Evolutionary conservation across 2,797 vertebrate genomes (phyloP).

Genomic region (Aphelocoma californica): DNA sequence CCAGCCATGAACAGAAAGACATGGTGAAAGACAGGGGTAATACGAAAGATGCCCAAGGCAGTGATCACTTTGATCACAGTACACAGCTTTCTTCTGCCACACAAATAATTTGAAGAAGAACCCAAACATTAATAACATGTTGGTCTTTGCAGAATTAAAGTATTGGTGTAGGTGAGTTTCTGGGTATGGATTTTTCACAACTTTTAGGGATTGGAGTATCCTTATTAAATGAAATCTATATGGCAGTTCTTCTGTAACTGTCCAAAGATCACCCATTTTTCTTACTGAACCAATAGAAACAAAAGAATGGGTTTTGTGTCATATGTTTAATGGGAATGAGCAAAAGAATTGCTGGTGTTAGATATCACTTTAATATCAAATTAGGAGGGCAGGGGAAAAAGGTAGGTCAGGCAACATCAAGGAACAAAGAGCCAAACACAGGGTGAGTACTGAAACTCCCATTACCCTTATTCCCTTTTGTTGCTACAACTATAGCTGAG

Average conservation of each 20-base stretch:
- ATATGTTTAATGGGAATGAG: background rate
- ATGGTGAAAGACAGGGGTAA: background rate
- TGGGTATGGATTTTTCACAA: background rate
- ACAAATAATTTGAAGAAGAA: background rate
- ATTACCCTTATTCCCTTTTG: background rate
- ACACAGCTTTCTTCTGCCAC: background rate
- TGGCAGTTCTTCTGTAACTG: background rate
- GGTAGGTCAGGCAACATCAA: background rate
- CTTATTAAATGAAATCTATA: background rate
- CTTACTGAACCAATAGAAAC: background rate
- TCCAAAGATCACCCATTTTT: background rate
- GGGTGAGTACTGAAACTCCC: background rate
- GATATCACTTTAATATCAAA: background rate
- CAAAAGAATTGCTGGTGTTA: background rate
- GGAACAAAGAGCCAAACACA: background rate
- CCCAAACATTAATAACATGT: background rate
- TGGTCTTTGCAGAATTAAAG: background rate
- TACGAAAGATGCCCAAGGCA: background rate
- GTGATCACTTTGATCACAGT: background rate
- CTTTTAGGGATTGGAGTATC: background rate
- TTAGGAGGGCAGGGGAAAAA: background rate
- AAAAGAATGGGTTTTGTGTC: background rate
- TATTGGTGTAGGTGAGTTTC: background rate
- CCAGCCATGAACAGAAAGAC: background rate
- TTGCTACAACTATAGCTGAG: background rate